Base-by-base conservation (phyloP, 2,113 vertebrate genomes). In the Cyprinodon brontotheroides region DNA sequence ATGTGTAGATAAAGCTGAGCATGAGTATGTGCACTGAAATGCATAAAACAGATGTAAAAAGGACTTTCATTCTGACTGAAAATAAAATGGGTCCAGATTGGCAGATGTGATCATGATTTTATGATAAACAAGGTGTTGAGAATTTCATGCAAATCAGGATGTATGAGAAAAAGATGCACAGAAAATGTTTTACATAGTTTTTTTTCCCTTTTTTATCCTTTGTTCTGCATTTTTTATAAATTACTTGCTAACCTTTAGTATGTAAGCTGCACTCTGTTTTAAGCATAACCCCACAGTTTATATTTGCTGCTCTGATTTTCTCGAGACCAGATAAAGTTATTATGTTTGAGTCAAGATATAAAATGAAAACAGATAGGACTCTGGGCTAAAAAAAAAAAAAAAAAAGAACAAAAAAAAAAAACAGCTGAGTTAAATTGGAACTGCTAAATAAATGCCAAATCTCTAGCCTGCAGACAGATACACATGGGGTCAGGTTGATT, bases 401-500 rank as follows among this genome's bases (percentile, higher is more conserved):
- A 50, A 11, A 15, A 7, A 12, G 11, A 11, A 22, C 57, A 22
- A 57, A 57, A 41, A 22, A 57, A 57, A 41, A n/a, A 73, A 65
- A 68, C 12, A 61, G 53, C 67, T 2, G 43, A 69, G 71, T 61
- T 36, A 1, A 61, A 75, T 48, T 69, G 38, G 36, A 67, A 63
- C 11, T 36, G 15, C 29, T 59, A 62, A 69, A 76, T 70, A 39
- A 62, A 75, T 15, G 57, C 70, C 59, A 45, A 84, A 0, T 77
- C 22, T 79, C 13, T 10, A 72, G 64, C 69, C 65, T 67, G 53
- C 82, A 5, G 39, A 77, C 45, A 64, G 74, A 70, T 65, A 59
- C 74, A 68, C 22, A n/a, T 43, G 66, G 72, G 74, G 73, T 73
- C 60, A 41, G 45, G 64, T 22, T 65, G 70, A 79, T 84, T 77